These are phyloP conservation scores for Linepithema humile DNA, from an alignment of 1,140 invertebrate species.

Conservation along the genomic window DNA sequence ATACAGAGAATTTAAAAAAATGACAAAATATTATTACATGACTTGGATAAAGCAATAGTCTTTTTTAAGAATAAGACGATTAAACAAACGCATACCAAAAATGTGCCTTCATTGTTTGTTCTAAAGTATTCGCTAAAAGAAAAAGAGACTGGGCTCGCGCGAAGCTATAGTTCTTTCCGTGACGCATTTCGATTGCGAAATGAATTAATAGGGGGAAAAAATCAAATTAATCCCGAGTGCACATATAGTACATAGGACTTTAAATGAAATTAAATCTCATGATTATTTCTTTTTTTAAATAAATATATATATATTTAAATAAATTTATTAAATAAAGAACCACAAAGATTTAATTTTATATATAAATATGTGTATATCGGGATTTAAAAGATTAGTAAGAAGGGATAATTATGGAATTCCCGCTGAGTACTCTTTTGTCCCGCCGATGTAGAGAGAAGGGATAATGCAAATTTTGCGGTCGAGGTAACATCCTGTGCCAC, in stretches of 20 bases:
- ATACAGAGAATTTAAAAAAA: too few relatives aligned
- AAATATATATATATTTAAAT: too few relatives aligned
- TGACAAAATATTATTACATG: neutral
- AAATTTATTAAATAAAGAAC: too few relatives aligned
- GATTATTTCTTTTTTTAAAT: too few relatives aligned
- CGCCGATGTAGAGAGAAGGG: conserved; percentile 27
- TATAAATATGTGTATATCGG: too few relatives aligned
- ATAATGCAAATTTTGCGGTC: conserved; percentile 75
- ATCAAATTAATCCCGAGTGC: too few relatives aligned
- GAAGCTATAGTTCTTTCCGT: neutral
- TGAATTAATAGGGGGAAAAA: conserved; percentile 12
- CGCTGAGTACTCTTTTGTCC: conserved; percentile 34
- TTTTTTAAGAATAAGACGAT: neutral
- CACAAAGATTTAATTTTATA: too few relatives aligned
- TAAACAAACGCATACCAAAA: conserved; percentile 46
- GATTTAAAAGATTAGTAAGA: neutral
- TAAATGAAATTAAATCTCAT: too few relatives aligned
- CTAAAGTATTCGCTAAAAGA: too few relatives aligned
- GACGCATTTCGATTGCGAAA: neutral
- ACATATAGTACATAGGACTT: too few relatives aligned
- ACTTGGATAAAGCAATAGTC: neutral
- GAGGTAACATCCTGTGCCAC: conserved; percentile 70
- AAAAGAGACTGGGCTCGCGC: too few relatives aligned
- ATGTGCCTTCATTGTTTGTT: conserved; percentile 48
- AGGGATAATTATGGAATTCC: neutral